Percentiles rank a stretch among this genome's conserved stretches.
phyloP scores from a whole-genome alignment of 2,113 vertebrate genomes.

The Pithys albifrons region DNA sequence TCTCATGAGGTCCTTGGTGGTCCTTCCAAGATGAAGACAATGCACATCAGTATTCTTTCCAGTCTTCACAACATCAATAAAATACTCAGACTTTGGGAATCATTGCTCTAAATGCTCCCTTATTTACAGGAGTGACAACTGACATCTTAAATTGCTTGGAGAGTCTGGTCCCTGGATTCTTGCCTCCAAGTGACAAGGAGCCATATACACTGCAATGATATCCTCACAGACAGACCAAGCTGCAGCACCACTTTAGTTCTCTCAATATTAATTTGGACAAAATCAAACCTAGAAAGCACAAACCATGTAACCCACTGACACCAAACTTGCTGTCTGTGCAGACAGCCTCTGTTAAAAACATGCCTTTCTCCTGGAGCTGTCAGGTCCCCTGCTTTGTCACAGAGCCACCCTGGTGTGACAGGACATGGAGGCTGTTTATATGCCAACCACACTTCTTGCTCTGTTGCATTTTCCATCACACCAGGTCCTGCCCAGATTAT shows the following conservation, averaged over 20 bases:
- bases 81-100: neutral
- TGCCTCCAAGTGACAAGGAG: neutral
- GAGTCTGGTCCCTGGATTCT: neutral
- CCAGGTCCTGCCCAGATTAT: neutral
- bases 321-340: neutral
- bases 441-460: neutral
- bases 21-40: neutral
- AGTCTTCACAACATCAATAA: neutral
- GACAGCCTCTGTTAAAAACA: neutral
- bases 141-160: neutral
- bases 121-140: neutral
- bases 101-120: neutral
- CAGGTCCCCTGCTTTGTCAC: neutral
- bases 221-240: neutral
- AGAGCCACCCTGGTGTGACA: neutral
- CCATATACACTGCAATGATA: neutral
- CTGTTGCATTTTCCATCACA: neutral
- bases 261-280: neutral
- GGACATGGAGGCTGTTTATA: neutral
- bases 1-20: neutral
- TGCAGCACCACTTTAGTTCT: neutral
- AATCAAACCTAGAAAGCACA: conserved; percentile 1
- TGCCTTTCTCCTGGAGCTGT: neutral
- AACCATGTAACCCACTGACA: neutral
- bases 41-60: neutral